Conservation (phyloP, 2,113 vertebrate species). For the Scytalopus superciliaris region DNA sequence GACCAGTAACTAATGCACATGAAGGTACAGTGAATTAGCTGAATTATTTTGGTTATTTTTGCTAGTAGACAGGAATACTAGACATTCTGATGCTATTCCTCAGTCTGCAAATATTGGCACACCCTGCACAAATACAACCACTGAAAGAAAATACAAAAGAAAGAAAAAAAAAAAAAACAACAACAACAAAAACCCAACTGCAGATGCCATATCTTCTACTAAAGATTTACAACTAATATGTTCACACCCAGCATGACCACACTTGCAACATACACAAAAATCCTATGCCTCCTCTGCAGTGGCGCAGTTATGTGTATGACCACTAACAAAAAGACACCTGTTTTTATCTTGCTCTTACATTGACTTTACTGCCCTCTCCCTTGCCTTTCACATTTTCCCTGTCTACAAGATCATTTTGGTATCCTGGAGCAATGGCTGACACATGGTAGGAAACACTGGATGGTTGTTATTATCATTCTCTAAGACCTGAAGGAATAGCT, state of each 20-base stretch:
- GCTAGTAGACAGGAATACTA: not conserved
- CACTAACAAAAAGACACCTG: not conserved
- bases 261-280: not conserved
- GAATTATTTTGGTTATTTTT: conserved; percentile 32
- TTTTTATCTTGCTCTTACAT: not conserved
- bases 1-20: not conserved
- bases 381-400: not conserved
- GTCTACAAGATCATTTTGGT: not conserved
- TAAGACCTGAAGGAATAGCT: not conserved
- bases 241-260: not conserved
- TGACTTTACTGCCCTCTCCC: not conserved
- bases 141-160: conserved; percentile 26
- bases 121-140: not conserved
- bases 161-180: not conserved
- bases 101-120: conserved; percentile 20
- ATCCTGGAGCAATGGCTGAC: not conserved
- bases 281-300: not conserved
- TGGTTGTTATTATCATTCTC: not conserved
- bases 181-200: not conserved
- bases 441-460: not conserved
- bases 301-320: accelerated
- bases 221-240: not conserved
- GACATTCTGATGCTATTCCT: not conserved
- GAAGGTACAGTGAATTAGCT: not conserved
- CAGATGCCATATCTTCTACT: not conserved